Percentiles rank a stretch among this genome's conserved stretches.
Evolutionary conservation across 2,888 invertebrate species (phyloP).

Genomic region (Diarsia brunnea): DNA sequence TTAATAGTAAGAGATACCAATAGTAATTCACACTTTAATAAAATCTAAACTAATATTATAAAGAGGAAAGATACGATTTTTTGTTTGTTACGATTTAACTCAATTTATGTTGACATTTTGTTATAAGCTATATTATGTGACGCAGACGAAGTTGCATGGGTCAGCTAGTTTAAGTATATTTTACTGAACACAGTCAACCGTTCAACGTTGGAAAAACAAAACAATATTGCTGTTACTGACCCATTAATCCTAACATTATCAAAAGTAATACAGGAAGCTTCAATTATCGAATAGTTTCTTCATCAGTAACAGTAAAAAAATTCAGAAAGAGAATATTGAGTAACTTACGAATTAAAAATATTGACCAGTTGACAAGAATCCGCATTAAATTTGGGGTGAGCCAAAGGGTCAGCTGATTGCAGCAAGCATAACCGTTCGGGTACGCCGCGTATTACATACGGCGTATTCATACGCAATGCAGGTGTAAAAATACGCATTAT

Average conservation of each 20-base stretch:
- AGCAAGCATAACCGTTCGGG: slow-evolving; percentile 34
- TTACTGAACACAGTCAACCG: background rate
- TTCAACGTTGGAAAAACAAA: background rate
- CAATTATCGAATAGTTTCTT: background rate
- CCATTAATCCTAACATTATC: background rate
- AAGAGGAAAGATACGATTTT: too few species aligned
- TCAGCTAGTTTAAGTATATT: too few species aligned
- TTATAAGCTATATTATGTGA: too few species aligned
- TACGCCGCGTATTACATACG: slow-evolving; percentile 28
- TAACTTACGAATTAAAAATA: slow-evolving; percentile 41
- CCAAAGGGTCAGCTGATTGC: slow-evolving; percentile 44
- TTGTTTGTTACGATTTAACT: too few species aligned
- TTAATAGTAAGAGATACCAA: too few species aligned
- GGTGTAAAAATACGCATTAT: slow-evolving; percentile 44
- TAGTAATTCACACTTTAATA: too few species aligned
- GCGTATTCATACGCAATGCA: slow-evolving; percentile 58
- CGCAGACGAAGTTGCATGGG: too few species aligned
- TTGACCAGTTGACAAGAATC: slow-evolving; percentile 30
- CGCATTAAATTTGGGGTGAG: slow-evolving; percentile 35
- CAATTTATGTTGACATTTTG: too few species aligned
- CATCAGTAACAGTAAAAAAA: slow-evolving; percentile 8
- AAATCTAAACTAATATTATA: too few species aligned
- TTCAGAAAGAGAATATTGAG: slow-evolving; percentile 31
- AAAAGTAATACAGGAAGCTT: background rate
- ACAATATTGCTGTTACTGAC: background rate